Percentiles rank a stretch among this genome's conserved stretches.
phyloP scores from a whole-genome alignment of 1,140 invertebrate genomes.

The Brachionus calyciflorus region DNA sequence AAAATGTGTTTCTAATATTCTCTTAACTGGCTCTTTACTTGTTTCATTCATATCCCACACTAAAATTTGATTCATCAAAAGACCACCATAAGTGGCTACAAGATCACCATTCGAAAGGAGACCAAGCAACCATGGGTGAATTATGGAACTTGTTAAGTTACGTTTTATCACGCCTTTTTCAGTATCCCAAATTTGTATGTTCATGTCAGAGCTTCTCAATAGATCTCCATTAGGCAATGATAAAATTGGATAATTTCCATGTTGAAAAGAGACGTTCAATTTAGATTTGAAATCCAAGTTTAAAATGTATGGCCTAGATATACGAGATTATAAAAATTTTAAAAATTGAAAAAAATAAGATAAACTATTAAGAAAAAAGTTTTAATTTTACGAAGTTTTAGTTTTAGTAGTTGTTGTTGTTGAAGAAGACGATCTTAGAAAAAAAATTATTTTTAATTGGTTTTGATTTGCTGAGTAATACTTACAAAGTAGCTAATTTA shows the following conservation, averaged over 20 bases:
- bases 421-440: too few species aligned
- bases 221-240: slow-evolving; percentile 15
- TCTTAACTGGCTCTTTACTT: background rate
- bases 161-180: background rate
- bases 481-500: too few species aligned
- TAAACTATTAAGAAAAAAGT: too few species aligned
- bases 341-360: too few species aligned
- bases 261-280: too few species aligned
- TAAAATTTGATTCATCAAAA: background rate
- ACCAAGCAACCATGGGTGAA: background rate
- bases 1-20: background rate
- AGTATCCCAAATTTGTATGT: background rate
- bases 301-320: too few species aligned
- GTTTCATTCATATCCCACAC: background rate
- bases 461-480: too few species aligned
- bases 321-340: too few species aligned
- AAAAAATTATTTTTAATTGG: too few species aligned
- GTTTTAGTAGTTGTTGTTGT: too few species aligned
- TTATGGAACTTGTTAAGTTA: background rate
- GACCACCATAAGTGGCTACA: background rate
- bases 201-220: background rate
- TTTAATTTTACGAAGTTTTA: too few species aligned
- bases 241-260: background rate
- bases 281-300: too few species aligned
- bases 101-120: slow-evolving; percentile 11